Conservation (phyloP, 2,888 invertebrate species). For the Taenaris catops region DNA sequence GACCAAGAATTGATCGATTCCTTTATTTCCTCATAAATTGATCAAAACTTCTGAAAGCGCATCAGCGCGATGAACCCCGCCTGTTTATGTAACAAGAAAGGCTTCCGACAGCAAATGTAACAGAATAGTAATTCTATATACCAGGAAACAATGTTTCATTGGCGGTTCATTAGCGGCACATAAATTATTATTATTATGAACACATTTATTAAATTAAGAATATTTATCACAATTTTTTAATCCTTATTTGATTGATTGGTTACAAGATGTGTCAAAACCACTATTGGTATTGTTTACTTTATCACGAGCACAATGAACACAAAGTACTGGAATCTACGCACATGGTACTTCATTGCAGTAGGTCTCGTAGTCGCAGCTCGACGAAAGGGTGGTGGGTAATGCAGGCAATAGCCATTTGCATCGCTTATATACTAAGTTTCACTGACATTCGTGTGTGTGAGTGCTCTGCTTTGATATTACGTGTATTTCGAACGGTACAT, state of each 20-base stretch:
- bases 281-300: constrained; percentile 23
- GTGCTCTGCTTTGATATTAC: constrained; percentile 60
- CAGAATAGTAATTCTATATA: constrained; percentile 27
- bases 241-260: constrained; percentile 8
- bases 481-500: constrained; percentile 47
- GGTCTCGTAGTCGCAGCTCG: constrained; percentile 47
- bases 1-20: too few relatives aligned
- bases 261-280: constrained; percentile 13
- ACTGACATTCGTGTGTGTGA: constrained; percentile 52
- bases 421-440: constrained; percentile 76
- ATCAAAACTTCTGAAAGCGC: too few relatives aligned
- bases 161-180: constrained; percentile 36
- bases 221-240: constrained; percentile 1
- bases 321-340: constrained; percentile 45
- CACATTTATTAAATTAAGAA: neutral
- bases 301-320: constrained; percentile 32
- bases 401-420: constrained; percentile 70
- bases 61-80: constrained; percentile 35
- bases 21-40: too few relatives aligned
- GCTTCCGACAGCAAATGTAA: constrained; percentile 42
- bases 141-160: constrained; percentile 40
- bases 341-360: constrained; percentile 66
- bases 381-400: constrained; percentile 68
- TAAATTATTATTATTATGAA: constrained; percentile 16
- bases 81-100: constrained; percentile 49